Conservation (phyloP, 2,888 invertebrate species). For the Parthenolecanium corni region DNA sequence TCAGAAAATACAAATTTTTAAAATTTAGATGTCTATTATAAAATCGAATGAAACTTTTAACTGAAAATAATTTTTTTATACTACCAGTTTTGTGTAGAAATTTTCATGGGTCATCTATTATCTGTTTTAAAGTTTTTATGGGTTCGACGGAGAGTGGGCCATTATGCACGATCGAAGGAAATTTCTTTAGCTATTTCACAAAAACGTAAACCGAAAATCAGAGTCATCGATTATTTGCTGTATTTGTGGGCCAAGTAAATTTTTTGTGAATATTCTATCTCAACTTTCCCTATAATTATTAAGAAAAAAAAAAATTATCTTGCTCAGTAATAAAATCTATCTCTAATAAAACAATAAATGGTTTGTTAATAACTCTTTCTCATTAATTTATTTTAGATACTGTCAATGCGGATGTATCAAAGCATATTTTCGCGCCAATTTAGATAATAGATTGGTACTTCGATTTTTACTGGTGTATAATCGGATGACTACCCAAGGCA, state of each 20-base stretch:
- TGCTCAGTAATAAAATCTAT: background rate
- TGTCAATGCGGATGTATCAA: constrained; percentile 12
- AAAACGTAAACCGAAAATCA: background rate
- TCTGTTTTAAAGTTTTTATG: too few relatives aligned
- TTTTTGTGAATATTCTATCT: background rate
- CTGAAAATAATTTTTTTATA: too few relatives aligned
- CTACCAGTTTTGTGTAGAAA: too few relatives aligned
- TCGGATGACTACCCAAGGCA: constrained; percentile 38
- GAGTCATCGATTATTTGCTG: background rate
- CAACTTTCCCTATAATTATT: background rate
- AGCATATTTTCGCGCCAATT: constrained; percentile 9
- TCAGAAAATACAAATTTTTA: too few relatives aligned
- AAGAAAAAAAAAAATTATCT: background rate
- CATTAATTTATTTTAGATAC: background rate
- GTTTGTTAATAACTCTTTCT: too few relatives aligned
- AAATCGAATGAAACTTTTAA: too few relatives aligned
- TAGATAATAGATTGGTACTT: background rate
- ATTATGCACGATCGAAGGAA: background rate
- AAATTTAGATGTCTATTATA: too few relatives aligned
- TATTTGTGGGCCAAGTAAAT: background rate
- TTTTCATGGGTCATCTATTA: too few relatives aligned
- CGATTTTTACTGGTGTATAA: constrained; percentile 25
- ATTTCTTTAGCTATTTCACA: background rate
- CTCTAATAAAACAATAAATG: too few relatives aligned
- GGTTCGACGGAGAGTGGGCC: background rate